Evolutionary conservation across 2,888 invertebrate genomes (phyloP).

Genomic region (Euzophera pinguis): DNA sequence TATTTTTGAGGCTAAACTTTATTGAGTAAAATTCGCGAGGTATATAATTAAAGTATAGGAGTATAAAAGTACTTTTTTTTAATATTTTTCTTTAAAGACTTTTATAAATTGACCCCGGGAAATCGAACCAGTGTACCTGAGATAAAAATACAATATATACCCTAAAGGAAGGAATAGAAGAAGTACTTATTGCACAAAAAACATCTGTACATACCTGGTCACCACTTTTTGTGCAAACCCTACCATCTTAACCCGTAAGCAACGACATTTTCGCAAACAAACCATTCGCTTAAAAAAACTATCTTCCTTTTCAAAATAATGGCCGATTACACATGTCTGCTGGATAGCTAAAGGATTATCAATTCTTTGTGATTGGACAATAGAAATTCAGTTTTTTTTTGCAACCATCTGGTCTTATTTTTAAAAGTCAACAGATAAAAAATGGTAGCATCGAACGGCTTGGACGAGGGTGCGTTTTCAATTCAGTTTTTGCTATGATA

Average conservation of each 20-base stretch:
- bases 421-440: constrained; percentile 59
- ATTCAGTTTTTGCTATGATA: constrained; percentile 51
- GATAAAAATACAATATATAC: too few relatives aligned
- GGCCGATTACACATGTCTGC: constrained; percentile 60
- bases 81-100: too few relatives aligned
- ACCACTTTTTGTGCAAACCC: background rate
- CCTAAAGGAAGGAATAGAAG: too few relatives aligned
- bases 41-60: too few relatives aligned
- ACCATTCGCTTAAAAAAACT: background rate
- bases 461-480: constrained; percentile 50
- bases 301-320: constrained; percentile 7
- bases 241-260: background rate
- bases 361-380: constrained; percentile 15
- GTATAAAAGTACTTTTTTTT: too few relatives aligned
- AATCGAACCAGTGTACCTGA: too few relatives aligned
- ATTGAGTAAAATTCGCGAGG: too few relatives aligned
- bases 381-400: constrained; percentile 21
- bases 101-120: too few relatives aligned
- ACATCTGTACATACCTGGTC: background rate
- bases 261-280: constrained; percentile 1
- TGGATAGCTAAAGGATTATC: constrained; percentile 54
- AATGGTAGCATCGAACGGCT: constrained; percentile 41
- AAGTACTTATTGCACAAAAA: background rate
- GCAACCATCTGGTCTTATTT: constrained; percentile 33
- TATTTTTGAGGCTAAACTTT: too few relatives aligned